Base-by-base conservation (phyloP, 1,140 invertebrate genomes). In the Brachystomella parvula region DNA sequence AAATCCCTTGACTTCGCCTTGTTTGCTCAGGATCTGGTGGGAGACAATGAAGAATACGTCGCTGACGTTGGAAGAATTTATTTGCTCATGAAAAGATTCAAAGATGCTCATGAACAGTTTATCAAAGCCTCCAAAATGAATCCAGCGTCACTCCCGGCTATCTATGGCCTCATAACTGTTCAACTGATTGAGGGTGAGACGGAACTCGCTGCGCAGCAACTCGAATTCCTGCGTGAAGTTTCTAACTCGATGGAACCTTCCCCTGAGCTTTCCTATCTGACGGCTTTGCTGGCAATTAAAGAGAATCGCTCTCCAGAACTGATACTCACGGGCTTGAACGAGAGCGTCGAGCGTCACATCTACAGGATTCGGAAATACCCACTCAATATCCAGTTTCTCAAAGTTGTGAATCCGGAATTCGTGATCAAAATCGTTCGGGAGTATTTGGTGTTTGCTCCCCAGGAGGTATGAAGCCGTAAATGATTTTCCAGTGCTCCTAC, bases 191-290 rank as follows among this genome's bases (percentile, higher is more conserved):
- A 83, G 59, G 76, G 81, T 61, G 78, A 82, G 69, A 67, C 78
- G 56, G 79, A 84, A 47, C 84, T 92, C 74, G 86, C 89, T 0
- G 82, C 85, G 47, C 87, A 94, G 74, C 91, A 96, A 78, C 79
- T 97, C 26, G 88, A 95, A 70, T 86, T 94, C 71, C 78, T 97
- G 0, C 84, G 86, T 75, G 91, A 95, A 77, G 83, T 94, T 61
- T 85, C 90, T 70, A 84, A 86, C 56, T 78, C 79, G 49, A 77
- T 82, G 33, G 79, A 81, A 31, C 75, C 75, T 1, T 80, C 79
- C 17, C 78, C 83, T n/a, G 81, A 79, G 53, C 73, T 78, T n/a
- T 79, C 86, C n/a, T 83, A 86, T 63, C 80, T 92, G 76, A 84
- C 84, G 30, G 86, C 88, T 0, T 84, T 86, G 75, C 75, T 90